A percentile compares a stretch with the other conserved stretches of the same genome.
These are phyloP conservation scores for Galago senegalensis DNA, from an alignment of 2,797 vertebrate genomes.

Conservation along the genomic window DNA sequence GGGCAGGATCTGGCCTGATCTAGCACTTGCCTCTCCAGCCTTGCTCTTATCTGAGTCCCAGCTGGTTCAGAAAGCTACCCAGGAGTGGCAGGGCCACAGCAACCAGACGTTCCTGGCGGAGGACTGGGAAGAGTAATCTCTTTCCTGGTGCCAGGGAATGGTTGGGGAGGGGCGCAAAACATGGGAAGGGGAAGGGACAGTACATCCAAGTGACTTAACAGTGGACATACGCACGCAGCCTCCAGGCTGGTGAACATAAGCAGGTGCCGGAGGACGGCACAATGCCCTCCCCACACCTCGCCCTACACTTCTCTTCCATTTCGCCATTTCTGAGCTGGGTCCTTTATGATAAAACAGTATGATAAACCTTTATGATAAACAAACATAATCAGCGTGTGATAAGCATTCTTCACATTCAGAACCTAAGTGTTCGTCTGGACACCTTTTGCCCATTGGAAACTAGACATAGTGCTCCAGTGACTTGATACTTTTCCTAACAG, in stretches of 20 bases:
- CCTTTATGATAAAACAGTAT: not conserved
- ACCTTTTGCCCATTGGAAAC: not conserved
- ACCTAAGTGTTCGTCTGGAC: not conserved
- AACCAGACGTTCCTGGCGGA: not conserved
- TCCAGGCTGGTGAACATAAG: not conserved
- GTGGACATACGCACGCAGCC: fast-evolving
- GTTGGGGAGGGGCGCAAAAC: not conserved
- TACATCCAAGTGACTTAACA: not conserved
- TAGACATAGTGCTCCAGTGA: not conserved
- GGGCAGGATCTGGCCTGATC: not conserved
- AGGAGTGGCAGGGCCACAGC: not conserved
- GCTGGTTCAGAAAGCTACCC: not conserved
- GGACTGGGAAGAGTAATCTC: not conserved
- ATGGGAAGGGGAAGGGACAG: fast-evolving
- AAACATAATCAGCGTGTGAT: not conserved
- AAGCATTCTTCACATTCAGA: not conserved
- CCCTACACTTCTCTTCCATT: not conserved
- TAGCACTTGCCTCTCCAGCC: not conserved
- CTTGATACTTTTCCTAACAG: not conserved
- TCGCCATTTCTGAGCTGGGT: no score
- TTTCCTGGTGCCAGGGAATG: not conserved
- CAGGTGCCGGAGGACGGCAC: not conserved
- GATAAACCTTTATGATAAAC: not conserved
- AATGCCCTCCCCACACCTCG: not conserved
- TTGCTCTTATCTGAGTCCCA: not conserved